Evolutionary conservation across 1,140 invertebrate genomes (phyloP).

Genomic region (Cydia pomonella): DNA sequence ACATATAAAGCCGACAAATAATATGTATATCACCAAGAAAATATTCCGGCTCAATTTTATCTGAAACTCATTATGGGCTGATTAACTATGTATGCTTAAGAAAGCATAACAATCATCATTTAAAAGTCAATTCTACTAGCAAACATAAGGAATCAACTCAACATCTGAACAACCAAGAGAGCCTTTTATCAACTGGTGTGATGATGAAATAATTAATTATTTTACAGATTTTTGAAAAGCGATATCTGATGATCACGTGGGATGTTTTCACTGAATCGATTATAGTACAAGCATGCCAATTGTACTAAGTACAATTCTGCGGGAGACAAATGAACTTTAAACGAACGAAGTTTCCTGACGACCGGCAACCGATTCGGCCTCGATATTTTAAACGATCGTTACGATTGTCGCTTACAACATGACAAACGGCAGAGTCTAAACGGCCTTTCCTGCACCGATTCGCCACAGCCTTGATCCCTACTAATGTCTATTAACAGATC

Average conservation of each 20-base stretch:
- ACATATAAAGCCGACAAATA: neutral
- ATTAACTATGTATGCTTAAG: too few species aligned
- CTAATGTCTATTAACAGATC: constrained; percentile 29
- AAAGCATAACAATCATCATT: too few species aligned
- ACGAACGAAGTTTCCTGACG: constrained; percentile 1
- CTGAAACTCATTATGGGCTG: too few species aligned
- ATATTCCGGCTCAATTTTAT: too few species aligned
- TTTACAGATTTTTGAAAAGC: neutral
- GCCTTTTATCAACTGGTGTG: too few species aligned
- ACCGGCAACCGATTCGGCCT: constrained; percentile 30
- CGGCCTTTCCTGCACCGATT: constrained; percentile 42
- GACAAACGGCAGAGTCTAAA: constrained; percentile 11
- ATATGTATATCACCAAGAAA: neutral
- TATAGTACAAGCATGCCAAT: neutral
- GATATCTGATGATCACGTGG: too few species aligned
- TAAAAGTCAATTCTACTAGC: too few species aligned
- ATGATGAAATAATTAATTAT: too few species aligned
- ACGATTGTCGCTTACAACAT: neutral
- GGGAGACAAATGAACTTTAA: constrained; percentile 21
- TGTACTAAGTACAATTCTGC: neutral
- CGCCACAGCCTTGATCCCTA: constrained; percentile 44
- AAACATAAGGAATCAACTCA: too few species aligned
- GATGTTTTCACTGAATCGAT: neutral
- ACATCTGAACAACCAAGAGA: too few species aligned
- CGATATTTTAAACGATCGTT: constrained; percentile 12